Base-by-base conservation (phyloP, 2,888 invertebrate genomes). In the Limnephilus marmoratus region DNA sequence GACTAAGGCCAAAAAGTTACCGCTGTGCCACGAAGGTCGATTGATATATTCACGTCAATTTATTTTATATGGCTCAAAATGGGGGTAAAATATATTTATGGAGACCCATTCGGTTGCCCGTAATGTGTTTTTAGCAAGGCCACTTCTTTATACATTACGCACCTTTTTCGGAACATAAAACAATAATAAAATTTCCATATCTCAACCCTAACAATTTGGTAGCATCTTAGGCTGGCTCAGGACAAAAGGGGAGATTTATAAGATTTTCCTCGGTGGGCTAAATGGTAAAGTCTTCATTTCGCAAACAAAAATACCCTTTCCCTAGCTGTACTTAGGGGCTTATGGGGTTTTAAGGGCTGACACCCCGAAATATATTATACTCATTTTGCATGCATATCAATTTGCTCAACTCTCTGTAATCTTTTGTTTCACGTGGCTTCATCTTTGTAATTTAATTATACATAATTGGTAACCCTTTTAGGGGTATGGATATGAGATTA, bases 251-350 rank as follows among this genome's bases (percentile, higher is more conserved):
- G 31, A 68, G 88, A 53, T 88, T 88, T 88, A 88, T 88, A 88
- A 88, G 88, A 68, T 18, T 88, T 88, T 88, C 31, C 34, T 31
- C 24, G 68, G 68, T 37, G 80, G 88, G 53, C 88, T 88, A 49
- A 88, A 88, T 68, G 68, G 80, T 88, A 68, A 88, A 88, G 88
- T 68, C 88, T 88, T 88, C 88, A 88, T 88, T 88, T 88, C n/a
- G 31, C 68, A 88, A 88, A 88, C 88, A 88, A 88, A 88, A 88
- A 88, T 88, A 88, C 88, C 68, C 68, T 68, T 87, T 37, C 88
- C 80, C 24, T n/a, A 18, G 7, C 37, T 88, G 18, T 68, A 34
- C 88, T 88, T 88, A 31, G 15, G 18, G 37, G 68, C 88, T 88
- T 88, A 29, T 18, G 7, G 80, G 24, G 15, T 88, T 68, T 53